Evolutionary conservation across 2,888 invertebrate species (phyloP), one percentile per base, ranked within the genome.

Genomic region (Leptopilina drosophilae): DNA sequence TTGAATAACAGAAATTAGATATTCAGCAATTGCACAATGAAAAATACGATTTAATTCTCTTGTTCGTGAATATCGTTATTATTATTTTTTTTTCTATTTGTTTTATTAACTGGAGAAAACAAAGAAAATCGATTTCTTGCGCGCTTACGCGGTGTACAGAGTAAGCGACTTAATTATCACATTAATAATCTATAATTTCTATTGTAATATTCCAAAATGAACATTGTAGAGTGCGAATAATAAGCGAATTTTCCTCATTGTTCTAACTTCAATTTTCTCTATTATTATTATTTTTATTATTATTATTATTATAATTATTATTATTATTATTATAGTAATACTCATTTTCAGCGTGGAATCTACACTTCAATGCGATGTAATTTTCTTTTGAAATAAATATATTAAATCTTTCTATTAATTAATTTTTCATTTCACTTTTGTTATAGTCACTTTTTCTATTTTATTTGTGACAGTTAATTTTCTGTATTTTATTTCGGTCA

Each of bases 151-250:
- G 33, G 33, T 5, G n/a, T 56, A 49, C 40, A 9, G 5, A 26
- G n/a, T 56, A 26, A 56, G 15, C 42, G 42, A 42, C 42, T 15
- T 66, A 66, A 66, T 40, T 73, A 33, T 33, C 26, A 53, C 56
- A 73, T 33, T 73, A 56, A 40, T 73, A 73, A 73, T 26, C 33
- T 33, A 73, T 56, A 53, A 56, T 73, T 56, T 56, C 73, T 73
- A 2, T 73, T 26, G 33, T 73, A 56, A 73, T 73, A n/a, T 9
- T 53, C 73, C 56, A 4, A 33, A 73, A 53, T 73, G 4, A 56
- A 33, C 56, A 20, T 49, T 20, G 46, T 33, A 15, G 42, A 6
- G 42, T 42, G 42, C 42, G 8, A 42, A 33, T 33, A 33, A 33
- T 33, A 42, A 42, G 73, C 33, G n/a, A 56, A 26, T 73, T 73